Conservation (phyloP, 2,797 vertebrate genomes). For the Anabacerthia variegaticeps region DNA sequence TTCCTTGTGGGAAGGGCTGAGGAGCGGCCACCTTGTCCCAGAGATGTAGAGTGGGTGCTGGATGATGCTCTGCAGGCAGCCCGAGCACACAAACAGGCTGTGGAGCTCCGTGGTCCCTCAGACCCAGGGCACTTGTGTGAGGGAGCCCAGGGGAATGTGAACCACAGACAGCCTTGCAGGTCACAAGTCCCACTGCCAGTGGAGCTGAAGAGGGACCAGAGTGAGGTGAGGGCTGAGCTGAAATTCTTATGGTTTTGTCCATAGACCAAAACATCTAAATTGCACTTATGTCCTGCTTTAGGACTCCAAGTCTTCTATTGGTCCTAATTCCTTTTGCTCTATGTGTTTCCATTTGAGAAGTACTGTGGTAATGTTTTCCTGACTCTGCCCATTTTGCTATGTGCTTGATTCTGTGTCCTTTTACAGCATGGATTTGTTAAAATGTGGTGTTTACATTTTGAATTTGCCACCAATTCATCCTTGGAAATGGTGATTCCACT, state of each 20-base stretch:
- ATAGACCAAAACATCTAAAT: not conserved
- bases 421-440: not conserved
- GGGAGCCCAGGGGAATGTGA: not conserved
- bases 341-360: not conserved
- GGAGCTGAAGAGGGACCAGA: not conserved
- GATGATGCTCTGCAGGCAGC: not conserved
- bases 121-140: not conserved
- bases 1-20: not conserved
- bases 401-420: not conserved
- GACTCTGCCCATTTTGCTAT: not conserved
- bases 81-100: not conserved
- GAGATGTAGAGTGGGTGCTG: not conserved
- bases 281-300: not conserved
- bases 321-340: not conserved
- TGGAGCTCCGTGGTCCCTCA: rapidly evolving
- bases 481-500: not conserved
- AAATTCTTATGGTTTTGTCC: not conserved
- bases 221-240: not conserved
- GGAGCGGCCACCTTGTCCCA: not conserved
- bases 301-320: not conserved
- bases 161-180: not conserved
- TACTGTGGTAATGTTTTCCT: not conserved
- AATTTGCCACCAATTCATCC: not conserved
- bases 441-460: not conserved
- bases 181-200: not conserved